Percentiles rank a stretch among this genome's conserved stretches.
These are phyloP conservation scores for Valencia hispanica DNA, from an alignment of 2,797 vertebrate species.

Conservation along the genomic window DNA sequence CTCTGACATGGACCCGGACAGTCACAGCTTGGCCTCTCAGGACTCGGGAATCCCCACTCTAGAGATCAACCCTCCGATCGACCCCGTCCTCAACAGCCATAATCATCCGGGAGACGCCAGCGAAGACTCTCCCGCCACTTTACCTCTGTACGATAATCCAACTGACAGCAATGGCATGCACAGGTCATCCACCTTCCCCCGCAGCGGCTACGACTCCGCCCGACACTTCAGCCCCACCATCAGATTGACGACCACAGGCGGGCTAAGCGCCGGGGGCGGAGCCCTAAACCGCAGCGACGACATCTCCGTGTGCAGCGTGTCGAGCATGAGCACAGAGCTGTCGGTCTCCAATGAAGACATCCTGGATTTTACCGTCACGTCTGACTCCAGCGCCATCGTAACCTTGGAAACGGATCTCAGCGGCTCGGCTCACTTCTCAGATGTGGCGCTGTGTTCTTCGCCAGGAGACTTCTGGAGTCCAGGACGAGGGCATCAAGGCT, in stretches of 20 bases:
- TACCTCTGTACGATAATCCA: slow-evolving; percentile 69
- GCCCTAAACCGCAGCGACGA: slow-evolving; percentile 86
- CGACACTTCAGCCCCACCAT: slow-evolving; percentile 80
- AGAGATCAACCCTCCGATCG: slow-evolving; percentile 89
- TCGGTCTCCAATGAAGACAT: slow-evolving; percentile 93
- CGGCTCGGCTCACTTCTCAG: slow-evolving; percentile 76
- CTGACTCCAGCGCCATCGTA: slow-evolving; percentile 93
- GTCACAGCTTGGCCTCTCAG: slow-evolving; percentile 85
- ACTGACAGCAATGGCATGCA: slow-evolving; percentile 63
- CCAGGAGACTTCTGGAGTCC: slow-evolving; percentile 58
- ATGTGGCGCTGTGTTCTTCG: slow-evolving; percentile 80
- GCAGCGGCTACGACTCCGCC: slow-evolving; percentile 84
- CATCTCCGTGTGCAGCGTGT: slow-evolving; percentile 89
- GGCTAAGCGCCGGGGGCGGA: slow-evolving; percentile 18
- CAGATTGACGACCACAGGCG: slow-evolving; percentile 32
- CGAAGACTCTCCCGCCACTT: slow-evolving; percentile 74
- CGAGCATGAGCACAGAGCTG: slow-evolving; percentile 93
- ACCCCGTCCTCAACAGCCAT: slow-evolving; percentile 77
- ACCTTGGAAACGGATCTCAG: slow-evolving; percentile 86
- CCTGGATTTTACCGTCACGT: slow-evolving; percentile 89
- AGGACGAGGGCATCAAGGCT: neutral
- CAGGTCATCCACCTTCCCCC: slow-evolving; percentile 90
- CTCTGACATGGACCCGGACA: slow-evolving; percentile 50
- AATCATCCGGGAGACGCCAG: slow-evolving; percentile 60
- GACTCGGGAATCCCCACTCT: slow-evolving; percentile 94